phyloP scores from a whole-genome alignment of 2,113 vertebrate species.

The Corydoras maculifer region DNA sequence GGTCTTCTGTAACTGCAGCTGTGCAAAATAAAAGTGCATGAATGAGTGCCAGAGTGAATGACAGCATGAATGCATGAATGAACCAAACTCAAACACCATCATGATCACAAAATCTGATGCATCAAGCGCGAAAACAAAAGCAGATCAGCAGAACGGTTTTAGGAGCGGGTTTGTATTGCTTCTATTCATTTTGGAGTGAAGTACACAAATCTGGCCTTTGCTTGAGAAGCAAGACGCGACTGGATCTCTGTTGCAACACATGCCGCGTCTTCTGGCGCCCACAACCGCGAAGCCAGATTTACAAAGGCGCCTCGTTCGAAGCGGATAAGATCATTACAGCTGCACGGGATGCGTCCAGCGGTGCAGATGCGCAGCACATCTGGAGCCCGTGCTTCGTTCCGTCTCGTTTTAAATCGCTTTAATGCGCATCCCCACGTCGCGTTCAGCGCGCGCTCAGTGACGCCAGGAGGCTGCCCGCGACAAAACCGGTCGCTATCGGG shows the following conservation, averaged over 20 bases:
- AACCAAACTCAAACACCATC: conserved; percentile 25
- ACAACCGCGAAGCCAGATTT: background rate
- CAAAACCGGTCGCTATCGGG: background rate
- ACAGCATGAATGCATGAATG: conserved; percentile 51
- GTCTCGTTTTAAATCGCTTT: no score
- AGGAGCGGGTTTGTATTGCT: no score
- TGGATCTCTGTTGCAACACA: background rate
- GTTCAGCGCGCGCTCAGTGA: background rate
- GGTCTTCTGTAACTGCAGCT: conserved; percentile 98
- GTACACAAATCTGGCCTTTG: background rate
- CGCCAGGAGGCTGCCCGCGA: background rate
- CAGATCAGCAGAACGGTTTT: conserved; percentile 13
- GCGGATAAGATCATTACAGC: background rate
- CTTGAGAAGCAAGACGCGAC: background rate
- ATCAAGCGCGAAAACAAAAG: conserved; percentile 11
- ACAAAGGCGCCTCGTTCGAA: background rate
- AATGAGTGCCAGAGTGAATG: conserved; percentile 71
- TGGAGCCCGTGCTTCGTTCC: conserved; percentile 28
- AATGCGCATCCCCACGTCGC: background rate
- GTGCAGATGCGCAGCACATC: conserved; percentile 39
- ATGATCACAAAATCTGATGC: conserved; percentile 13
- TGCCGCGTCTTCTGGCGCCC: background rate
- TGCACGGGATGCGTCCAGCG: background rate
- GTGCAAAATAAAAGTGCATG: conserved; percentile 74
- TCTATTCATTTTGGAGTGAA: no score